Evolutionary conservation across 2,797 vertebrate species (phyloP), one percentile per base, ranked within the genome.

Genomic region (Gila robusta): DNA sequence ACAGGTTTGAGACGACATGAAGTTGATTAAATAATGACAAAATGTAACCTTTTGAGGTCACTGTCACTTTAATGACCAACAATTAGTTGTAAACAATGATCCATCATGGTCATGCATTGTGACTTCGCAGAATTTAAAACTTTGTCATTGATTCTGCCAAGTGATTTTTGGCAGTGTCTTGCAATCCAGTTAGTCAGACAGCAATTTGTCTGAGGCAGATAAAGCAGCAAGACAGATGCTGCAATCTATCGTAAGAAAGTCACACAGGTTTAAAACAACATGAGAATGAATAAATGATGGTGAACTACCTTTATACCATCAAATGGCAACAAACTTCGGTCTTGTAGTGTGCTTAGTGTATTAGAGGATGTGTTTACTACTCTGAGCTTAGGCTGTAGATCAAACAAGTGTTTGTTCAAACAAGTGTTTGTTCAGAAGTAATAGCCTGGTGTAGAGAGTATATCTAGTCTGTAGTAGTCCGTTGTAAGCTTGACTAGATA

Each of bases 401-500:
- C 6, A 39, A 14, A 59, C 3, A 0, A 59, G 54, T 56, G 23
- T 35, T 21, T 72, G 81, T 83, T 44, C n/a, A 47, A 14, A 59
- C 3, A 0, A 59, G 54, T 56, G 23, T 35, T 21, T 72, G 81
- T 83, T 44, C n/a, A 47, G 26, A 73, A 74, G 28, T 64, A 59
- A 32, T 23, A 47, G 54, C 56, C 26, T 21, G 6, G 69, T 59
- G 52, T 69, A 16, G 62, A 16, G 23, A 49, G 41, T 32, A 54
- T 14, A 32, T 26, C 52, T 59, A 44, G 49, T 59, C 52, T 72
- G 54, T 54, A 37, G 16, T 54, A 59, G 69, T 44, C 52, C 69
- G 32, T 62, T 71, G 4, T 81, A 23, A 56, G 47, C 80, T 56
- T 72, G 80, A 71, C 9, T 32, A 41, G 67, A 14, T 81, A 26